Evolutionary conservation across 1,140 invertebrate genomes (phyloP).

Genomic region (Drosophila sturtevanti): DNA sequence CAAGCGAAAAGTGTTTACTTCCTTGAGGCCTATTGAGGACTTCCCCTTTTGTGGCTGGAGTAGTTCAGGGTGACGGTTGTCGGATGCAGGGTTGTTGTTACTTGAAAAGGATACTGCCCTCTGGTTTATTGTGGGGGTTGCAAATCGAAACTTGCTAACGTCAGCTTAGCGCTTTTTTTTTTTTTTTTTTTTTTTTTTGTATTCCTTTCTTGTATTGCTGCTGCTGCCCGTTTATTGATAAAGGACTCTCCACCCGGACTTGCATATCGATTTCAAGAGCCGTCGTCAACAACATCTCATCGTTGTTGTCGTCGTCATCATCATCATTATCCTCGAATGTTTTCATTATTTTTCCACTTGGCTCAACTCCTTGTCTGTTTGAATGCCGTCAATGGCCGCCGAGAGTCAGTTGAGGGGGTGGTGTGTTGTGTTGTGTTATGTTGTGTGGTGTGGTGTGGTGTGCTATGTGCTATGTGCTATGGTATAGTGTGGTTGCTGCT

Average conservation of each 20-base stretch:
- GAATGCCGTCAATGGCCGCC: slow-evolving; percentile 75
- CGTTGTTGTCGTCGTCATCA: slow-evolving; percentile 17
- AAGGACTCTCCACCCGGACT: slow-evolving; percentile 18
- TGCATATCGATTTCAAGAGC: slow-evolving; percentile 67
- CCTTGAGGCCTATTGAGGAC: slow-evolving; percentile 73
- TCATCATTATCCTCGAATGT: slow-evolving; percentile 79
- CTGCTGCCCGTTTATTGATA: slow-evolving; percentile 45
- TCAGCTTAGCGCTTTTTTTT: slow-evolving; percentile 64
- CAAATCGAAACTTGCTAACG: slow-evolving; percentile 30
- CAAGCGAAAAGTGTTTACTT: slow-evolving; percentile 69
- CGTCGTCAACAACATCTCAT: slow-evolving; percentile 16
- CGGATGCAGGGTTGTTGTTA: slow-evolving; percentile 16
- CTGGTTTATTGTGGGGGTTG: slow-evolving; percentile 30
- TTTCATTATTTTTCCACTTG: slow-evolving; percentile 83
- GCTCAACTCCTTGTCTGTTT: slow-evolving; percentile 82
- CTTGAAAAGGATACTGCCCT: slow-evolving; percentile 22
- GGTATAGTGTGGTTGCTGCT: slow-evolving; percentile 1
- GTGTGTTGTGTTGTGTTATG: slow-evolving; percentile 2
- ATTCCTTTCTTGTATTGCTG: slow-evolving; percentile 36
- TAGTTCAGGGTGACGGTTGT: slow-evolving; percentile 25
- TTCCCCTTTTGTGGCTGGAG: slow-evolving; percentile 58
- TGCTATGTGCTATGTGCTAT: slow-evolving; percentile 11
- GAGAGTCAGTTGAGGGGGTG: slow-evolving; percentile 32
- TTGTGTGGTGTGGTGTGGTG: slow-evolving; percentile 9
- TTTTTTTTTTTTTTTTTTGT: slow-evolving; percentile 53